phyloP scores from a whole-genome alignment of 2,888 invertebrate genomes.

The Hedya salicella region DNA sequence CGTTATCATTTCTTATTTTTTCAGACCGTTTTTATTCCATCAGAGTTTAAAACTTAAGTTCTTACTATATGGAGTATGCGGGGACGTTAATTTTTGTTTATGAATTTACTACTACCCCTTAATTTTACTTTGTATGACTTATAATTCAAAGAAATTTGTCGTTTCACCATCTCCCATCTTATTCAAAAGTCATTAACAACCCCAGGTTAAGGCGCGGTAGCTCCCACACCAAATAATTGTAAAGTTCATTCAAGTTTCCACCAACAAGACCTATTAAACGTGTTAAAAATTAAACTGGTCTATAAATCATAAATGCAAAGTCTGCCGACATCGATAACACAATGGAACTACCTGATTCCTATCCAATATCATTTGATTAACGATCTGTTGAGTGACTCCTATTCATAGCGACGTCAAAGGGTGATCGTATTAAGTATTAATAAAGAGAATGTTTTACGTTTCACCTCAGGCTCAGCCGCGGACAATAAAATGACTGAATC shows the following conservation, averaged over 20 bases:
- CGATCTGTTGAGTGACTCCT: conserved; percentile 83
- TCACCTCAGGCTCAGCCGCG: conserved; percentile 61
- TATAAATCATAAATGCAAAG: conserved; percentile 77
- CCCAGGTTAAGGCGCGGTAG: conserved; percentile 62
- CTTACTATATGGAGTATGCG: too few species aligned
- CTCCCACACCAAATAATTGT: conserved; percentile 51
- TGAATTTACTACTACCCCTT: not conserved
- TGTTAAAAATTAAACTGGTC: conserved; percentile 68
- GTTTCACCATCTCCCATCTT: conserved; percentile 34
- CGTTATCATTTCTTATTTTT: too few species aligned
- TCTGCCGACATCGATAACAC: conserved; percentile 73
- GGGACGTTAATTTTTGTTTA: too few species aligned
- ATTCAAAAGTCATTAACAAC: conserved; percentile 40
- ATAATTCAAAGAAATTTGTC: conserved; percentile 29
- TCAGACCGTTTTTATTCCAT: too few species aligned
- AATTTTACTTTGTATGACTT: not conserved
- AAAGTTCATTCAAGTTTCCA: conserved; percentile 58
- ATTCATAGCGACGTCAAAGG: conserved; percentile 79
- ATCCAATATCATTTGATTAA: conserved; percentile 82
- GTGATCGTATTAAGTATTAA: conserved; percentile 81
- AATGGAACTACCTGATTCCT: conserved; percentile 82
- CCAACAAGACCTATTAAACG: conserved; percentile 61
- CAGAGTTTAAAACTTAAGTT: too few species aligned
- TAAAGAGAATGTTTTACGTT: conserved; percentile 75
- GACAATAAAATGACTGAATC: conserved; percentile 48